Conservation (phyloP, 2,797 vertebrate species). For the Lates japonicus region DNA sequence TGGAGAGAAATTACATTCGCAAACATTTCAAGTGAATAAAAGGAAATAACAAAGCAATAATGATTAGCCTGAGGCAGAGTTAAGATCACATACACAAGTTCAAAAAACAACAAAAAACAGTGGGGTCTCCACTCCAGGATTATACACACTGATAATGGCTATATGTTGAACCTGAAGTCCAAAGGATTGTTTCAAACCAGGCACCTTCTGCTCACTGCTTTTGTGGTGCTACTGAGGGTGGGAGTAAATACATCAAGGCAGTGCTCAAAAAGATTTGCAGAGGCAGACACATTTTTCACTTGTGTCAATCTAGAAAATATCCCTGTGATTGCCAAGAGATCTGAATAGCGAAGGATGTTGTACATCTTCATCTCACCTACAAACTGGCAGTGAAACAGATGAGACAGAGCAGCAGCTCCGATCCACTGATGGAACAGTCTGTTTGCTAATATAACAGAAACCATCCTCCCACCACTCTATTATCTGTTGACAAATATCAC, state of each 20-base stretch:
- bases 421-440: slow-evolving; percentile 48
- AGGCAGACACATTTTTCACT: slow-evolving; percentile 50
- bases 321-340: slow-evolving; percentile 41
- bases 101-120: slow-evolving; percentile 36
- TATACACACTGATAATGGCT: slow-evolving; percentile 57
- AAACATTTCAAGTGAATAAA: slow-evolving; percentile 66
- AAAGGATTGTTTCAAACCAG: slow-evolving; percentile 42
- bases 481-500: slow-evolving; percentile 50
- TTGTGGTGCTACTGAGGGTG: slow-evolving; percentile 39
- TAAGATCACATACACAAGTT: slow-evolving; percentile 45
- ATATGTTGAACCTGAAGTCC: slow-evolving; percentile 66
- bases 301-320: slow-evolving; percentile 41
- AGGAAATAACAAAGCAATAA: slow-evolving; percentile 45
- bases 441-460: slow-evolving; percentile 58
- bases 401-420: slow-evolving; percentile 41
- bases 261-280: slow-evolving; percentile 42
- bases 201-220: slow-evolving; percentile 49
- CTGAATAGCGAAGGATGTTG: slow-evolving; percentile 29
- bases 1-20: slow-evolving; percentile 69
- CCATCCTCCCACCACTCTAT: slow-evolving; percentile 56
- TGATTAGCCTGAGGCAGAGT: slow-evolving; percentile 40
- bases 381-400: slow-evolving; percentile 59
- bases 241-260: slow-evolving; percentile 61
- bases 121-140: slow-evolving; percentile 22
- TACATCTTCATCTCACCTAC: slow-evolving; percentile 54